Percentiles rank a stretch among this genome's conserved stretches.
phyloP scores from a whole-genome alignment of 2,113 vertebrate species.

The Ptychochromis oligacanthus region DNA sequence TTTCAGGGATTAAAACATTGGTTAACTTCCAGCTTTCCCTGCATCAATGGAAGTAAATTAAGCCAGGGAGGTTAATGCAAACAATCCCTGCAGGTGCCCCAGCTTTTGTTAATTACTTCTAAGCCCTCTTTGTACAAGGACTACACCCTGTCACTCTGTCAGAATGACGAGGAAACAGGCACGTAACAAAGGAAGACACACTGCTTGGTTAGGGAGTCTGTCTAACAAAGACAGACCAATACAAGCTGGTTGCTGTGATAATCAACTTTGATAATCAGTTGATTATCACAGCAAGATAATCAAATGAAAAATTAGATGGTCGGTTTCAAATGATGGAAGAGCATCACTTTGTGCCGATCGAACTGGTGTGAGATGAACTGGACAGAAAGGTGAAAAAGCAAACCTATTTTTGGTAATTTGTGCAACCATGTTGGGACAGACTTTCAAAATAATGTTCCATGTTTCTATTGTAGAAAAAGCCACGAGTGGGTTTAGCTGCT shows the following conservation, averaged over 20 bases:
- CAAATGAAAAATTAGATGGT: no score
- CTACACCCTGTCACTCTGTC: neutral
- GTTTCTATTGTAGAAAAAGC: neutral
- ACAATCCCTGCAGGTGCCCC: neutral
- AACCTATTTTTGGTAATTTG: neutral
- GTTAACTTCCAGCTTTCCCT: conserved; percentile 1
- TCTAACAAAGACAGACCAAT: no score
- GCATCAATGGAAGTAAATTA: neutral
- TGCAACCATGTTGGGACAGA: neutral
- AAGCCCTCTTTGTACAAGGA: neutral
- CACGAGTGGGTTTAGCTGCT: neutral
- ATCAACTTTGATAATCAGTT: no score
- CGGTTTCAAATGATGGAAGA: neutral
- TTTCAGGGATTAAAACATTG: neutral
- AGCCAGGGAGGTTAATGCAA: neutral
- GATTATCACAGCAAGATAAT: neutral
- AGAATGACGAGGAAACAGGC: no score
- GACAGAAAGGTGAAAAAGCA: neutral
- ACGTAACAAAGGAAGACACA: neutral
- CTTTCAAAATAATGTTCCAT: neutral
- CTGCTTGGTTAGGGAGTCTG: neutral
- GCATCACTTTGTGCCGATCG: neutral
- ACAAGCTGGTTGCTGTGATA: no score
- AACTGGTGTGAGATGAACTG: neutral
- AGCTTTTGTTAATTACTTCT: neutral